phyloP scores from a whole-genome alignment of 2,113 vertebrate species.

The Zeus faber region DNA sequence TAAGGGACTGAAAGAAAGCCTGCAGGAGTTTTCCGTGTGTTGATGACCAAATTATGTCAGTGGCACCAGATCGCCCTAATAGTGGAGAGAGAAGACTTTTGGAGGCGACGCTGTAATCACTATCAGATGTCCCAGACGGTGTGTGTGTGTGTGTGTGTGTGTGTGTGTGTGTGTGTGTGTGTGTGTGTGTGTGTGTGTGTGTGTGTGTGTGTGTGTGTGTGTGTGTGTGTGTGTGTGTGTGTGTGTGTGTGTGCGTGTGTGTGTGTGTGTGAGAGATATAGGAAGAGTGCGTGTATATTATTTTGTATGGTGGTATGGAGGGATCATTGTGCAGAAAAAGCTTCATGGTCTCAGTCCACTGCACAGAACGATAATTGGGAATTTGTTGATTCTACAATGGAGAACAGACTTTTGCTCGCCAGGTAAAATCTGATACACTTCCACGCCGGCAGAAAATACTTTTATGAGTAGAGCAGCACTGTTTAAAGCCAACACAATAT shows the following conservation, averaged over 20 bases:
- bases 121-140: constrained; percentile 59
- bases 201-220: constrained; percentile 10
- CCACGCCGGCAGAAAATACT: too few relatives aligned
- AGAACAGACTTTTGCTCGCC: too few relatives aligned
- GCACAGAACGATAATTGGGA: too few relatives aligned
- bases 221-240: too few relatives aligned
- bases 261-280: constrained; percentile 8
- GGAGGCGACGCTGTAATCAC: constrained; percentile 57
- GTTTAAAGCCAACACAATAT: too few relatives aligned
- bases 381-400: too few relatives aligned
- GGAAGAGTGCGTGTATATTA: too few relatives aligned
- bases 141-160: neutral
- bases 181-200: constrained; percentile 36
- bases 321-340: too few relatives aligned
- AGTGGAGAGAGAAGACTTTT: constrained; percentile 45
- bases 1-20: constrained; percentile 18
- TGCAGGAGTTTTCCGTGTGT: constrained; percentile 27
- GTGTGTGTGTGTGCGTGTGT: neutral
- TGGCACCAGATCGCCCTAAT: constrained; percentile 47
- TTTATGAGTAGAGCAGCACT: too few relatives aligned
- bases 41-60: constrained; percentile 54
- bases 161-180: constrained; percentile 6
- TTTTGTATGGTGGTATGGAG: too few relatives aligned
- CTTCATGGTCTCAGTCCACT: too few relatives aligned
- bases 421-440: too few relatives aligned